Evolutionary conservation across 2,888 invertebrate species (phyloP), one percentile per base, ranked within the genome.

Genomic region (Stenotaenia linearis): DNA sequence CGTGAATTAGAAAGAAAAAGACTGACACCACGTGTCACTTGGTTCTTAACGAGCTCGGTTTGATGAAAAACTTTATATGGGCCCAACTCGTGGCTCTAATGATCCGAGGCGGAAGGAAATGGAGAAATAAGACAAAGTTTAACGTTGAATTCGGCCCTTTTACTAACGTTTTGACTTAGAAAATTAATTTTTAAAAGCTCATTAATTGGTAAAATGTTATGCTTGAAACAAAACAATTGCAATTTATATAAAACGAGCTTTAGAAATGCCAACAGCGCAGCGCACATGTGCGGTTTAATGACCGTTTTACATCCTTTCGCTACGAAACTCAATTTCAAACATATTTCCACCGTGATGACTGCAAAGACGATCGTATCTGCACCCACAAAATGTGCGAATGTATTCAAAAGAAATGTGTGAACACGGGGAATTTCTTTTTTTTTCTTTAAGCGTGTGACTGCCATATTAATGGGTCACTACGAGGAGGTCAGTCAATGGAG

Each of bases 1-100:
- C 69, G n/a, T n/a, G 69, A 69, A 69, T 69, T 69, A 69, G 69
- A 69, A 40, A 45, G n/a, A n/a, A 45, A 69, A 25, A 28, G 69
- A 69, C 69, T 28, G 69, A 69, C 69, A 69, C 69, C 69, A 69
- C 15, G 69, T 69, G 69, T 69, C 69, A 69, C 69, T 69, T 28
- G 23, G 25, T 69, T 69, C 69, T 69, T 69, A 69, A 69, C 69
- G 69, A 69, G 69, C 69, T 23, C 25, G 25, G 69, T 69, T 69
- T 69, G 69, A 69, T 69, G 69, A 69, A 69, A 69, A 69, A 69
- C 69, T 69, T 69, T 69, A 12, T 18, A 69, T 69, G 69, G 69
- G 69, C 69, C 23, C 69, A 69, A 28, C 69, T 69, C 28, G 69
- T 28, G 69, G 69, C 28, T 28, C 69, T 69, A 69, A 69, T 69